These are phyloP conservation scores for Metopia argyrocephala DNA, from an alignment of 2,888 invertebrate species.

Conservation along the genomic window DNA sequence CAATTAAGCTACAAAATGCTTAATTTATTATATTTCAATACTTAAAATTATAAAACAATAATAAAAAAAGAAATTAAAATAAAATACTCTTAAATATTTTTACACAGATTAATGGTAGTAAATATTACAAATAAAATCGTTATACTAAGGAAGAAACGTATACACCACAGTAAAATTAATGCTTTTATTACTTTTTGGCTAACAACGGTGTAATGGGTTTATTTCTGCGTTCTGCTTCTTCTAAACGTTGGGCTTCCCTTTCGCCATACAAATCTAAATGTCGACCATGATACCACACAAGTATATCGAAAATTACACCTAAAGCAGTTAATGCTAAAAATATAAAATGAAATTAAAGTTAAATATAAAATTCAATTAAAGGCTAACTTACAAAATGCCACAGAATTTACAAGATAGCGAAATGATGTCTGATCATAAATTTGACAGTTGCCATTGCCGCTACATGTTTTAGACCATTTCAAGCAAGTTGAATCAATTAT, in stretches of 20 bases:
- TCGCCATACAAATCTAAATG: conserved; percentile 82
- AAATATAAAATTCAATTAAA: neutral
- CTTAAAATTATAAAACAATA: neutral
- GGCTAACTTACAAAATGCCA: conserved; percentile 80
- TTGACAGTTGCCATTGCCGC: conserved; percentile 83
- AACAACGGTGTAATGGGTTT: conserved; percentile 73
- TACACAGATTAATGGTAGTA: conserved; percentile 51
- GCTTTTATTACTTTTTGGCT: conserved; percentile 67
- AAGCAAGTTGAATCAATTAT: conserved; percentile 84
- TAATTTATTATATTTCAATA: neutral
- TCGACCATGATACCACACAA: conserved; percentile 82
- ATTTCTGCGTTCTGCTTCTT: conserved; percentile 68
- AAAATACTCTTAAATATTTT: conserved; percentile 1
- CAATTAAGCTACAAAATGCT: neutral
- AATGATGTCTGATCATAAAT: conserved; percentile 82
- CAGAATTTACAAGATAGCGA: conserved; percentile 80
- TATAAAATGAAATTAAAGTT: neutral
- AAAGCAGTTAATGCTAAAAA: conserved; percentile 80
- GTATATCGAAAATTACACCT: conserved; percentile 81
- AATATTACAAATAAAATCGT: conserved; percentile 24
- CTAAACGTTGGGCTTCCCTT: conserved; percentile 70
- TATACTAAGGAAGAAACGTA: conserved; percentile 10
- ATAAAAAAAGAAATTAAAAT: neutral
- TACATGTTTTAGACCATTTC: conserved; percentile 84
- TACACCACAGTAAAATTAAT: neutral